Base-by-base conservation (phyloP, 2,888 invertebrate species). In the Heteromyza rotundicornis region DNA sequence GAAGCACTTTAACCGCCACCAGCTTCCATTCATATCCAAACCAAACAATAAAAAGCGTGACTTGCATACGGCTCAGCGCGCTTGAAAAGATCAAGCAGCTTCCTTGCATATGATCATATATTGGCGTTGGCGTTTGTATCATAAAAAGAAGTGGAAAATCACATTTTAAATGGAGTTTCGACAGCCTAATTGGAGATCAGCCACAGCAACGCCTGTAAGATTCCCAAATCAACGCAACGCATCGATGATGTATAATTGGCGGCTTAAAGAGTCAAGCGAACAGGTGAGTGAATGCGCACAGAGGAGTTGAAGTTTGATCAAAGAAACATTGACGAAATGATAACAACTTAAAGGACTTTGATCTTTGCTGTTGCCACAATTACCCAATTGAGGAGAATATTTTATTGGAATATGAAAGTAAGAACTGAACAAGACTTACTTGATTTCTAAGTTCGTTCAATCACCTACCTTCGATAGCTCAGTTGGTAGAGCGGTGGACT, bases 401-500 rank as follows among this genome's bases (percentile, higher is more conserved):
- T 59, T 27, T 27, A 7, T 5, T 27, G 64, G 62, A 65, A 66
- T 60, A 61, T 20, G 27, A 59, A 63, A 69, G 57, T 60, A 60
- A 27, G 10, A 27, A 27, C 27, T 27, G 27, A 10, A 27, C n/a
- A n/a, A n/a, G n/a, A n/a, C n/a, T n/a, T 35, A 63, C 60, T 53
- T 51, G 63, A 51, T 59, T 55, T 58, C 5, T 22, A n/a, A n/a
- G n/a, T n/a, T n/a, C n/a, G n/a, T n/a, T 52, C 69, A 68, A 72
- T 70, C 64, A 69, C 63, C 63, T 57, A 68, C 79, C 78, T 79
- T 78, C 79, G 79, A 79, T 77, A 79, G 79, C 77, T 79, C 78
- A 79, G 79, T 77, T 79, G 78, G 79, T 79, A 79, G 79, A 79
- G 78, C 79, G 79, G 79, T 79, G 78, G 78, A 79, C 78, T 79